These are phyloP conservation scores for Diaphora mendica DNA, from an alignment of 2,888 invertebrate genomes.

Conservation along the genomic window DNA sequence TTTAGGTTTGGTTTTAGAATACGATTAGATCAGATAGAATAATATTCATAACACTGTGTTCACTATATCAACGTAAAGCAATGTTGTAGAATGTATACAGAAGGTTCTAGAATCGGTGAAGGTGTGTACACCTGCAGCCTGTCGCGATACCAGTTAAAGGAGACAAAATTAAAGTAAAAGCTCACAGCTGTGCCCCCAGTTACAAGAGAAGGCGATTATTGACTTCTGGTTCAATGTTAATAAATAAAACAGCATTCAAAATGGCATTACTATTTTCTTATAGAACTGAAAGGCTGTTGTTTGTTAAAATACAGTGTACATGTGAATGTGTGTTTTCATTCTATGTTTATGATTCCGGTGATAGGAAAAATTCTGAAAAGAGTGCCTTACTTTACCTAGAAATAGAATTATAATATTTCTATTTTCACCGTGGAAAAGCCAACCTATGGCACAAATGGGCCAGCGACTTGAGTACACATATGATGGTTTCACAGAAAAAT, in stretches of 20 bases:
- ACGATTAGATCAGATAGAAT: background rate
- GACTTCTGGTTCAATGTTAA: background rate
- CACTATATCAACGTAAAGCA: background rate
- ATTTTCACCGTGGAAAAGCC: no score
- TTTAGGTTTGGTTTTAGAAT: background rate
- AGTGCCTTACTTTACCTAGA: no score
- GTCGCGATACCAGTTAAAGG: constrained; percentile 2
- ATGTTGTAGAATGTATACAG: background rate
- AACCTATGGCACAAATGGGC: no score
- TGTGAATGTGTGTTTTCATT: no score
- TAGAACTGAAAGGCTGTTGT: no score
- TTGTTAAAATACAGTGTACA: no score
- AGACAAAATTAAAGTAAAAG: constrained; percentile 15
- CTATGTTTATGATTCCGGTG: no score
- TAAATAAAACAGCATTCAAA: background rate
- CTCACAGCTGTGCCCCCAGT: background rate
- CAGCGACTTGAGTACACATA: no score
- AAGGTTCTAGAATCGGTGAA: constrained; percentile 5
- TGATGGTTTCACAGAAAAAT: no score
- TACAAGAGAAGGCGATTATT: background rate
- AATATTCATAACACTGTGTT: background rate
- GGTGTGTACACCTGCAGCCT: constrained; percentile 10
- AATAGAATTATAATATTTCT: no score
- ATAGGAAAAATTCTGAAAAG: no score
- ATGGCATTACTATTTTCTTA: no score